phyloP scores from a whole-genome alignment of 2,113 vertebrate genomes.

The Cairina moschata region DNA sequence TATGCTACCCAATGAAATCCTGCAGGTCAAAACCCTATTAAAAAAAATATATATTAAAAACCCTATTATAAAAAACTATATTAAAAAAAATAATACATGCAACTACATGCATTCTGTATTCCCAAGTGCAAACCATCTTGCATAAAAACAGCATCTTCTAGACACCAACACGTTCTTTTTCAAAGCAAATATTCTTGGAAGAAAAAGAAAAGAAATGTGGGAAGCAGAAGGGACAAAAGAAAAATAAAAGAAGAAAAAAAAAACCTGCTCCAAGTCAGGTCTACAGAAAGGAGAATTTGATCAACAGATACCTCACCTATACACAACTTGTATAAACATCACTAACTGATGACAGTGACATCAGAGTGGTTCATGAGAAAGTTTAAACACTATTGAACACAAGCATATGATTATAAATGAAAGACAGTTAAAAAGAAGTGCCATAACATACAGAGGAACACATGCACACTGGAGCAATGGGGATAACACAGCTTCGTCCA shows the following conservation, averaged over 20 bases:
- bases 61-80: too few species aligned
- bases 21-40: neutral
- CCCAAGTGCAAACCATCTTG: neutral
- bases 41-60: neutral
- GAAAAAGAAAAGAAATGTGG: neutral
- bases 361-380: neutral
- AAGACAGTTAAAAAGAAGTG: neutral
- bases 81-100: too few species aligned
- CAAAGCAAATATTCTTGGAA: neutral
- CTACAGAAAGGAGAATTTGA: neutral
- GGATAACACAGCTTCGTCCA: neutral
- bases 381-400: fast-evolving
- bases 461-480: neutral
- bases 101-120: neutral
- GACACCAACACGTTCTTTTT: neutral
- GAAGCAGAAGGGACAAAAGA: neutral
- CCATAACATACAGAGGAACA: neutral
- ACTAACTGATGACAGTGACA: neutral
- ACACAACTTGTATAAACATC: neutral
- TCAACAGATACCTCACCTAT: neutral
- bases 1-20: fast-evolving
- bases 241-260: neutral
- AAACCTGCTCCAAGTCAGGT: neutral
- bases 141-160: neutral
- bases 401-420: neutral